Evolutionary conservation across 2,113 vertebrate species (phyloP), one percentile per base, ranked within the genome.

Genomic region (Cygnus atratus): DNA sequence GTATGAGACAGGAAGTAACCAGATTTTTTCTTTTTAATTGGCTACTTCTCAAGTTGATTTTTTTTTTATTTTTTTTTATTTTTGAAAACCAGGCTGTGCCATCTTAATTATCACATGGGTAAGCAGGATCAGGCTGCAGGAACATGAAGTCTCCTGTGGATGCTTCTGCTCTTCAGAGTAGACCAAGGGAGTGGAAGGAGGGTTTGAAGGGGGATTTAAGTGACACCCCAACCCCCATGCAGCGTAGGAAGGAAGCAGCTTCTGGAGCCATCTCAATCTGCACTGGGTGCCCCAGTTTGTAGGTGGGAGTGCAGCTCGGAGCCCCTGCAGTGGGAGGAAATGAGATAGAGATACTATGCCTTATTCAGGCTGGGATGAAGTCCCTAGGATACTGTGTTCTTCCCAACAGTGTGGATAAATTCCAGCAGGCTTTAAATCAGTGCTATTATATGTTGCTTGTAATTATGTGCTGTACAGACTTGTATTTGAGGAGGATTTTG

Each of bases 161-260:
- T 81, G 31, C 41, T 80, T 33, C 33, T 63, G 46, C 35, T 81
- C 20, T 83, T 77, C 0, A 3, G 46, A 90, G 44, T 17, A 72
- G 68, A 46, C 17, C 0, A 0, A 25, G 48, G 33, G 59, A 61
- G 25, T 4, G 10, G 37, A 55, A 79, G 39, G 21, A 79, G 72
- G 59, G 19, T 24, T 48, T 50, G 54, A 50, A 61, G 63, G 50
- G 72, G 37, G 31, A 24, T 70, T 73, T 80, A 59, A 74, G 72
- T 0, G 2, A 15, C 43, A 33, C 14, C 11, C 55, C 39, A 28
- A 13, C 13, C 39, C 28, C 5, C 24, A 28, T 0, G 0, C 1
- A 0, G 9, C 44, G 3, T 43, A 28, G 83, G 72, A 44, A 43
- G 26, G 37, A 83, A 70, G 12, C 10, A 55, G 54, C 15, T 26